Evolutionary conservation across 2,888 invertebrate species (phyloP).

Genomic region (Horisme vitalbata): DNA sequence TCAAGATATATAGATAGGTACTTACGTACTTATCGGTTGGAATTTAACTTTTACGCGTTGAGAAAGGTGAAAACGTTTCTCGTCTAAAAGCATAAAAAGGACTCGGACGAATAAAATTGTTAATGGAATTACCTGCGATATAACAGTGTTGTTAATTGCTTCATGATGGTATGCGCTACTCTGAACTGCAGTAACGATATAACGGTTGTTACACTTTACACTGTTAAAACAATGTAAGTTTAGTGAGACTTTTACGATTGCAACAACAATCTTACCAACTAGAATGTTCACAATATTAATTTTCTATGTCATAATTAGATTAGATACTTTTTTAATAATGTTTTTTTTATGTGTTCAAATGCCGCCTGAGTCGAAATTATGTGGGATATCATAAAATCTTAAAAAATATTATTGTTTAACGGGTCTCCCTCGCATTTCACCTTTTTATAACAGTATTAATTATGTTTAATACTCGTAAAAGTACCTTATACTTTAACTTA

Average conservation of each 20-base stretch:
- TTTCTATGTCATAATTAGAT: no score
- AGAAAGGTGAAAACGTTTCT: slow-evolving; percentile 31
- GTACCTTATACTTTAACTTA: no score
- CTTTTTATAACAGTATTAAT: no score
- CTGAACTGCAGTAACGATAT: slow-evolving; percentile 56
- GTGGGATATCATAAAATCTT: no score
- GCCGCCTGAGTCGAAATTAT: no score
- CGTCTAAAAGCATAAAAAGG: slow-evolving; percentile 32
- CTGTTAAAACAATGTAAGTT: slow-evolving; percentile 62
- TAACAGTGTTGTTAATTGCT: slow-evolving; percentile 53
- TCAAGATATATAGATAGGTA: background rate
- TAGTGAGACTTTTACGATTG: slow-evolving; percentile 23
- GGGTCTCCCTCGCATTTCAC: no score
- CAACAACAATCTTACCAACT: slow-evolving; percentile 1
- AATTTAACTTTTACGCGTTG: slow-evolving; percentile 28
- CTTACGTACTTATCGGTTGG: slow-evolving; percentile 26
- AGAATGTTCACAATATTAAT: no score
- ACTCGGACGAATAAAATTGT: slow-evolving; percentile 34
- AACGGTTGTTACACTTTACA: slow-evolving; percentile 60
- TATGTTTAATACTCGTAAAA: no score
- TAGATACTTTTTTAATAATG: no score
- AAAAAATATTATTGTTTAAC: no score
- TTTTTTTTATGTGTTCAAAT: no score
- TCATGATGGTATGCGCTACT: slow-evolving; percentile 41
- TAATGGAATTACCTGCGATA: slow-evolving; percentile 34